These are phyloP conservation scores for Spinus pinus DNA, from an alignment of 2,797 vertebrate genomes.

Conservation along the genomic window DNA sequence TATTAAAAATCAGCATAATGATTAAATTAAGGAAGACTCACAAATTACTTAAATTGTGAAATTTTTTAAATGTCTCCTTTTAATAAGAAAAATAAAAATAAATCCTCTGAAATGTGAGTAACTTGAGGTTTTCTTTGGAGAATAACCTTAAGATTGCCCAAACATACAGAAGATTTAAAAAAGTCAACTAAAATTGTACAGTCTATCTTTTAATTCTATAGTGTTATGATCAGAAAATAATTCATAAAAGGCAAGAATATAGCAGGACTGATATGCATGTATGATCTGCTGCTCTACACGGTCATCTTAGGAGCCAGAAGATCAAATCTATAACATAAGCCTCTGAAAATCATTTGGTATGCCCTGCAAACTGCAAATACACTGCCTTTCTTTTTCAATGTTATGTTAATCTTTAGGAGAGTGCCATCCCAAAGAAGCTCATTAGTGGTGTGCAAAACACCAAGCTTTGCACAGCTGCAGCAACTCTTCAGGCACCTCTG, in stretches of 20 bases:
- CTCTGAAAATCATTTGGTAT: neutral
- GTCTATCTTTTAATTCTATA: neutral
- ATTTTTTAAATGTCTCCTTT: neutral
- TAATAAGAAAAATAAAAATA: neutral
- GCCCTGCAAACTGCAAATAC: rapidly evolving
- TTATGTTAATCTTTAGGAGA: neutral
- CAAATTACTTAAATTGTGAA: neutral
- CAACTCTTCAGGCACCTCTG: neutral
- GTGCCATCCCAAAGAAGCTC: neutral
- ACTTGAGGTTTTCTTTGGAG: neutral
- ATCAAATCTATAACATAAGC: neutral
- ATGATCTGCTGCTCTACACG: neutral
- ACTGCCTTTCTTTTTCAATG: neutral
- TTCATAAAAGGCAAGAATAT: neutral
- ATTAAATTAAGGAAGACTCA: neutral
- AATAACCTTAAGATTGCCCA: neutral
- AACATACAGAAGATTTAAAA: neutral
- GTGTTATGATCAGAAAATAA: neutral
- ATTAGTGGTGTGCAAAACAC: neutral
- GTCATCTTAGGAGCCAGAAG: neutral
- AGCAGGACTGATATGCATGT: neutral
- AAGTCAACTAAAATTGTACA: neutral
- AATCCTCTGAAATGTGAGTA: neutral
- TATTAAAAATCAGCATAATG: neutral
- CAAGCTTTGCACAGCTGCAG: neutral